Evolutionary conservation across 2,797 vertebrate species (phyloP).

Genomic region (Tenualosa ilisha): DNA sequence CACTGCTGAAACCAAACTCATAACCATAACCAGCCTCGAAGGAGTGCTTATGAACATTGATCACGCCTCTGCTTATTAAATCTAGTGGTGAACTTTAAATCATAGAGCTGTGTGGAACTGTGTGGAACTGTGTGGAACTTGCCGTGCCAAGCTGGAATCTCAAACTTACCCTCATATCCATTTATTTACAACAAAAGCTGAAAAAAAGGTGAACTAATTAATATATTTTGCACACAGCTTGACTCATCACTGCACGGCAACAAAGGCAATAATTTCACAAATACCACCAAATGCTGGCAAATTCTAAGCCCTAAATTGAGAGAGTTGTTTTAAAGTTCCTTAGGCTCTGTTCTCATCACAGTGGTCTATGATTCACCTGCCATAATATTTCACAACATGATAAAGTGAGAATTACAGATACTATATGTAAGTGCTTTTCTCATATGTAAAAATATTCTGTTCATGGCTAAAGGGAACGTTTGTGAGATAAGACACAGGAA

Average conservation of each 20-base stretch:
- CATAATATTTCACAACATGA: not conserved
- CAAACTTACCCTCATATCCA: not conserved
- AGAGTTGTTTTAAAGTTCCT: not conserved
- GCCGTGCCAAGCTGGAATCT: not conserved
- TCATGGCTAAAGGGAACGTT: not conserved
- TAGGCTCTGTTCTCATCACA: not conserved
- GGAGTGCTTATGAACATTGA: no score
- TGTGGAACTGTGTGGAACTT: not conserved
- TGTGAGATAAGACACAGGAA: not conserved
- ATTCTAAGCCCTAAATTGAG: not conserved
- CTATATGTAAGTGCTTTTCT: slow-evolving; percentile 8
- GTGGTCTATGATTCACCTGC: not conserved
- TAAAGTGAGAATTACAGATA: not conserved
- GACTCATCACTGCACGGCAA: not conserved
- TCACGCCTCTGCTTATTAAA: not conserved
- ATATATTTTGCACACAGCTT: not conserved
- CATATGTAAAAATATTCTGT: not conserved
- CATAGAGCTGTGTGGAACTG: no score
- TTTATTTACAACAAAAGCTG: not conserved
- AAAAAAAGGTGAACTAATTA: not conserved
- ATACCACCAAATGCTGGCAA: not conserved
- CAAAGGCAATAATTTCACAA: not conserved
- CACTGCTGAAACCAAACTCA: not conserved
- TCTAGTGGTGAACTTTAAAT: no score
- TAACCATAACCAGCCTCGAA: no score